Base-by-base conservation (phyloP, 1,140 invertebrate genomes). In the Drosophila mauritiana region DNA sequence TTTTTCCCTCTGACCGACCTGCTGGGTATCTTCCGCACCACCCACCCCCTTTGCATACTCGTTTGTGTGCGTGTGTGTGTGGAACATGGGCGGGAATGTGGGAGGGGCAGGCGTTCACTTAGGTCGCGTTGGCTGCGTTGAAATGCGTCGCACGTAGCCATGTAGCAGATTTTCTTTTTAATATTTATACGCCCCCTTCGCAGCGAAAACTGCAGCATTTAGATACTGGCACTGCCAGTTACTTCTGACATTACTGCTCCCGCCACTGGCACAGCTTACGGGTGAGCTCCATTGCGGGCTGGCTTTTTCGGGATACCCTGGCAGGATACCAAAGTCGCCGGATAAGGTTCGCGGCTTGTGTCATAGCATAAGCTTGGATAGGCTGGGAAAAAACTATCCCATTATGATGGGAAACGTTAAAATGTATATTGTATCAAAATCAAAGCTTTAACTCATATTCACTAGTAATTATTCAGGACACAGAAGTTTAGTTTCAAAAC, bases 101-200 rank as follows among this genome's bases (percentile, higher is more conserved):
- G 49, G 34, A n/a, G 36, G 15, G 15, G 22, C 8, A 11, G 58
- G 13, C 36, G 67, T 56, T 70, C 42, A 20, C 25, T 74, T 51
- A 45, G 67, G 79, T 81, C 75, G 79, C 70, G 78, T 51, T 62
- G 79, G 27, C 51, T 62, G 72, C 72, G 63, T 73, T 67, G 55
- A 63, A 80, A 85, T 85, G 81, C 81, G 81, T 80, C 72, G 77
- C 81, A 85, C 81, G 81, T 80, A 84, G 81, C 73, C 72, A 63
- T 80, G 77, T 74, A 84, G 81, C 81, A 84, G 76, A 84, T 84
- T 77, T 77, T 77, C 73, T 77, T 84, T 84, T 63, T 55, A 78
- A 72, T 76, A 73, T 67, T 65, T 64, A 84, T 76, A 80, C 53
- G 73, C 54, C 40, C 49, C 45, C 51, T 46, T 51, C 27, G 36